phyloP scores from a whole-genome alignment of 2,113 vertebrate species.

The Boleophthalmus pectinirostris region DNA sequence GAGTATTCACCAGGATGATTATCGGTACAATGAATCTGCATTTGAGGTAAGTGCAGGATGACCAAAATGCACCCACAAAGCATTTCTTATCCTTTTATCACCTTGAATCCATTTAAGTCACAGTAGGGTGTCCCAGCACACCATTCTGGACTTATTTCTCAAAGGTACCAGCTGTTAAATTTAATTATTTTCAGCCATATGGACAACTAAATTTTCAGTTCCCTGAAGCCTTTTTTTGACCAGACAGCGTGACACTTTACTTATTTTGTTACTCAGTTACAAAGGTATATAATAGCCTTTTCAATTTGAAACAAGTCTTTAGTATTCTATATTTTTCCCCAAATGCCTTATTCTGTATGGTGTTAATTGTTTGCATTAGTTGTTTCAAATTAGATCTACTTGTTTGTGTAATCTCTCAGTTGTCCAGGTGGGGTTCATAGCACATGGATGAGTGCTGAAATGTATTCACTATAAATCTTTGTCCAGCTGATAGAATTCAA shows the following conservation, averaged over 20 bases:
- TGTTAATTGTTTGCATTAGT: too few relatives aligned
- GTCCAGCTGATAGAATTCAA: too few relatives aligned
- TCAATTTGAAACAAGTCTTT: neutral
- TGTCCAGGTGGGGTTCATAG: too few relatives aligned
- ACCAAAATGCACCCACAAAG: neutral
- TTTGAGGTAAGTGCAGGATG: neutral
- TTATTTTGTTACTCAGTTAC: too few relatives aligned
- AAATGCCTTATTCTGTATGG: too few relatives aligned
- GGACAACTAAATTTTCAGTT: neutral
- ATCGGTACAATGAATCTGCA: neutral
- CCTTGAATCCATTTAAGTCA: constrained; percentile 8
- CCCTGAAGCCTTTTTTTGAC: neutral
- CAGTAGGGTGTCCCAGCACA: neutral
- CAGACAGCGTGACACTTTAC: neutral
- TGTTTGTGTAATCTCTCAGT: too few relatives aligned
- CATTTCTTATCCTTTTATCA: constrained; percentile 10
- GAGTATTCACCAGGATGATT: neutral
- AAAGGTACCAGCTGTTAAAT: neutral
- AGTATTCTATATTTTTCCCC: too few relatives aligned
- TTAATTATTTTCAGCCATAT: neutral
- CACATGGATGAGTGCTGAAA: too few relatives aligned
- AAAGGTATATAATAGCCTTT: neutral
- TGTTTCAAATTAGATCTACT: too few relatives aligned
- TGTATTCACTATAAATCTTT: too few relatives aligned
- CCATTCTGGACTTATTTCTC: neutral